Base-by-base conservation (phyloP, 2,888 invertebrate species). In the Drosophila mercatorum region DNA sequence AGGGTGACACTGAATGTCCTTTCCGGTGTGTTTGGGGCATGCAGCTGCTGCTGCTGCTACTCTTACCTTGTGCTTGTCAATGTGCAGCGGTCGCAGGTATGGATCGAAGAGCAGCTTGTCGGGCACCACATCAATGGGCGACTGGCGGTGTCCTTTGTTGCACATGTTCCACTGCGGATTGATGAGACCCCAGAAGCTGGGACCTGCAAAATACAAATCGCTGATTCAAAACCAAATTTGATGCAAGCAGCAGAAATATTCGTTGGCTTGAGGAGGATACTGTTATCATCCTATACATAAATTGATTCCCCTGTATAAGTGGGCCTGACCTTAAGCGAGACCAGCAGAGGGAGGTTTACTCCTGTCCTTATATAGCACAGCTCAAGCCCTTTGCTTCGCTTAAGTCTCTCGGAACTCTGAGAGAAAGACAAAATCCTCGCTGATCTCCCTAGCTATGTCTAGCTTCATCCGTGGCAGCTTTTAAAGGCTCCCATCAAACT, bases 81-180 rank as follows among this genome's bases (percentile, higher is more conserved):
- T 95, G 92, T 97, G 96, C 88, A 99, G 95, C 81, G 96, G 96
- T 90, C 97, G 95, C 79, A 99, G 94, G 94, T 97, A 97, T 10
- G 99, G 99, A 94, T 99, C 99, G 94, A 96, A 99, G 72, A 99
- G 95, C 78, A 99, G 94, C 92, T 97, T 97, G 89, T 96, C 96
- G 3, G 99, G 99, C 91, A 99, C 98, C 81, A 99, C 96, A 94
- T 99, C 98, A 92, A 99, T 97, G 3, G 99, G 99, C 75, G 98
- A 98, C 94, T 99, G 99, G 76, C 98, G 95, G 75, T 97, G 95
- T 52, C 99, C 99, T 93, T 98, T 98, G 93, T 96, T 97, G 94
- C 99, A 99, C 95, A 99, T 96, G 91, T 96, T 96, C 99, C 99
- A 99, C 93, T 98, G 98, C 14, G 98, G 98, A 94, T 99, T 99